These are phyloP conservation scores for Pycnomerus fuliginosus DNA, from an alignment of 2,888 invertebrate species.

Conservation along the genomic window DNA sequence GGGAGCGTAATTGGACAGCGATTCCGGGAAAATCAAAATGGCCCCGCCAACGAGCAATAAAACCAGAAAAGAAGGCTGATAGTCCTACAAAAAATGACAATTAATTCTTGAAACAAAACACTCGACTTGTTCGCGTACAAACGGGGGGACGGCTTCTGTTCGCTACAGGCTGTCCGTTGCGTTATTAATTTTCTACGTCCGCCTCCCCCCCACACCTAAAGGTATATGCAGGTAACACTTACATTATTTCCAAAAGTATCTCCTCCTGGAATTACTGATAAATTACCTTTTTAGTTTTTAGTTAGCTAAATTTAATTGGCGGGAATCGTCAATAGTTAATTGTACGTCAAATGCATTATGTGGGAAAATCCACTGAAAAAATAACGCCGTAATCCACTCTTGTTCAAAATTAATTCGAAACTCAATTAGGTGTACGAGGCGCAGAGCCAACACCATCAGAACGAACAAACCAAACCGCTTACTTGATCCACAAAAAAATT, in stretches of 20 bases:
- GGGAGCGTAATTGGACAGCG: conserved; percentile 47
- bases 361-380: too few relatives aligned
- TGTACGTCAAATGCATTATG: too few relatives aligned
- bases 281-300: background rate
- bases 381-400: conserved; percentile 21
- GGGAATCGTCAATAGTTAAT: too few relatives aligned
- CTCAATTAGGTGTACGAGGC: conserved; percentile 15
- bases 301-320: too few relatives aligned
- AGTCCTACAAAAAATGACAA: conserved; percentile 44
- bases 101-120: conserved; percentile 51
- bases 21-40: conserved; percentile 52
- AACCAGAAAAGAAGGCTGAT: conserved; percentile 35
- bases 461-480: conserved; percentile 37
- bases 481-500: conserved; percentile 48
- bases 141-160: conserved; percentile 33
- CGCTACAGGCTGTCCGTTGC: conserved; percentile 12
- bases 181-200: too few relatives aligned
- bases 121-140: conserved; percentile 35
- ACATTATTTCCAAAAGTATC: too few relatives aligned
- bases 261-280: too few relatives aligned
- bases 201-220: too few relatives aligned
- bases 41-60: conserved; percentile 40
- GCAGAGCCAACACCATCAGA: conserved; percentile 22
- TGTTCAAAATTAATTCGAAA: conserved; percentile 23
- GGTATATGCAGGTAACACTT: too few relatives aligned